Evolutionary conservation across 2,888 invertebrate genomes (phyloP), one percentile per base, ranked within the genome.

Genomic region (Dioctria linearis): DNA sequence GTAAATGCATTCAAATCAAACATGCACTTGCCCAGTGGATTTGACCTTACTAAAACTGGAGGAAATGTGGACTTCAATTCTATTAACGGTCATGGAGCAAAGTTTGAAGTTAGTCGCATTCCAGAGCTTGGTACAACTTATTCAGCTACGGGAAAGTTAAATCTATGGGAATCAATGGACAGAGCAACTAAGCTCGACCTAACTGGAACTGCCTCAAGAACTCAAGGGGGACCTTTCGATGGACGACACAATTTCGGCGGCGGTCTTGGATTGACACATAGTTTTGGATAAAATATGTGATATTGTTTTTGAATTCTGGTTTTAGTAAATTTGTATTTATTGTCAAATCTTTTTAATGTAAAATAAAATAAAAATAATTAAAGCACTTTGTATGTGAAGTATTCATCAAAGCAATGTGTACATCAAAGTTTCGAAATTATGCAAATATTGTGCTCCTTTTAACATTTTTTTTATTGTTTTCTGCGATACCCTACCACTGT

Each of bases 71-170:
- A 84, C 43, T 82, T 86, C 82, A 83, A 84, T 25, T 82, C 84
- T 13, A 66, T 84, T 1, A 76, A 75, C 8, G 86, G 87, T 3
- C 85, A 87, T 78, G 83, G 84, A 5, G 86, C 85, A 3, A 80
- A 85, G 0, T 3, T 87, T 79, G 85, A 85, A 3, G 83, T 85
- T 3, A 84, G 81, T 59, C 85, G 84, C 37, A 83, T 86, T 37
- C 87, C 88, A 3, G 82, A 86, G 69, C 82, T 83, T 13, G 83
- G 86, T 78, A 87, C 85, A 6, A 84, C 84, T 0, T 80, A 85
- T 65, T 83, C 85, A 66, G 84, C 85, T 43, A 80, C 67, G 2
- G 87, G 84, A 3, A 84, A 43, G 3, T 86, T 85, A 1, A 88
- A 87, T 78, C 78, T 88, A 1, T 84, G 85, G 81, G 83, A 81